Conservation (phyloP, 1,140 invertebrate genomes). For the Ostrea denselamellosa region DNA sequence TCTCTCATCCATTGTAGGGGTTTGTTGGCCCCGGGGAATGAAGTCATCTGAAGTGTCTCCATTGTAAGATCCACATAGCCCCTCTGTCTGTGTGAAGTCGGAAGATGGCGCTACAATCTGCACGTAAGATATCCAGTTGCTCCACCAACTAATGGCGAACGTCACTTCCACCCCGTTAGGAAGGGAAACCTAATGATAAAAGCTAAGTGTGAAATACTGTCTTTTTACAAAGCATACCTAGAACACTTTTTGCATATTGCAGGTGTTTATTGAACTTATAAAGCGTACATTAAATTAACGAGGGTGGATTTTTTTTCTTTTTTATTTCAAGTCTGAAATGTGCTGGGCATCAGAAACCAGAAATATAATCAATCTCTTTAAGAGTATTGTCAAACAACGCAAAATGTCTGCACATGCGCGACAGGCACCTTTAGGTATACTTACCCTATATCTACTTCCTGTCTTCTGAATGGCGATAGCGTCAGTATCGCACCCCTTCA, state of each 20-base stretch:
- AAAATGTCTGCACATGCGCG: too few species aligned
- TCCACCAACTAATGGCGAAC: background rate
- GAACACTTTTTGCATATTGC: too few species aligned
- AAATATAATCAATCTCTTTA: too few species aligned
- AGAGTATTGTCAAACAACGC: too few species aligned
- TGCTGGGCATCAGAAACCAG: too few species aligned
- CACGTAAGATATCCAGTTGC: conserved; percentile 6
- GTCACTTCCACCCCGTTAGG: conserved; percentile 11
- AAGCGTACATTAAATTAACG: too few species aligned
- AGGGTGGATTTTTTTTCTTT: too few species aligned
- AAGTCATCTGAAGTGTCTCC: background rate
- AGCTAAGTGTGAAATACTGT: background rate
- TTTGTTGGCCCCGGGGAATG: background rate
- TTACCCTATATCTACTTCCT: background rate
- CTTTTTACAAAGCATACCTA: too few species aligned
- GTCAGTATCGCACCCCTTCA: background rate
- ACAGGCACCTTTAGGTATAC: background rate
- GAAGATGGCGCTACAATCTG: background rate
- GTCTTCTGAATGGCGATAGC: conserved; percentile 1
- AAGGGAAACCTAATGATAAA: background rate
- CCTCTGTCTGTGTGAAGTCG: background rate
- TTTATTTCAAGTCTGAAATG: too few species aligned
- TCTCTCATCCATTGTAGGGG: background rate
- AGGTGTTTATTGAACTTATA: too few species aligned
- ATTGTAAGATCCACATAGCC: background rate